A percentile compares a stretch with the other conserved stretches of the same genome.
Conservation (phyloP, 2,888 invertebrate species). For the Agrenia bidenticulata region DNA sequence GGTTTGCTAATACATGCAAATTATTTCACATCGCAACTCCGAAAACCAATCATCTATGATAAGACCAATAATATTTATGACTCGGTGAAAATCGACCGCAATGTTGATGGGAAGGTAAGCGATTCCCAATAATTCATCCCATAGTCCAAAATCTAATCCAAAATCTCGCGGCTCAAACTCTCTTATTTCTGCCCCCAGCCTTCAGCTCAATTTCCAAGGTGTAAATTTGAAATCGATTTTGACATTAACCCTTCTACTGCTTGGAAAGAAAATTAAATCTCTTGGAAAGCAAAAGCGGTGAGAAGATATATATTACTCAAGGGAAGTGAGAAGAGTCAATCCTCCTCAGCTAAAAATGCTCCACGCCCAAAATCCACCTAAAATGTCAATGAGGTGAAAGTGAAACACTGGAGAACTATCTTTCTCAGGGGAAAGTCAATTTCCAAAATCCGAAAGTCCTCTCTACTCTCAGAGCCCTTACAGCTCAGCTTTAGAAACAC, state of each 20-base stretch:
- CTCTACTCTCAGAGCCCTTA: background rate
- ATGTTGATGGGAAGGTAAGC: background rate
- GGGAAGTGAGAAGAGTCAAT: background rate
- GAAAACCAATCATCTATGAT: too few species aligned
- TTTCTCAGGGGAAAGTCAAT: slow-evolving; percentile 17
- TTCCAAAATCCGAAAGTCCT: slow-evolving; percentile 3
- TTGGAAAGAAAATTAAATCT: background rate
- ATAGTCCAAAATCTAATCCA: too few species aligned
- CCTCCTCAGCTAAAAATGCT: background rate
- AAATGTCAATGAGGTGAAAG: slow-evolving; percentile 12
- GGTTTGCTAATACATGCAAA: too few species aligned
- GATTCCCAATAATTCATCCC: background rate
- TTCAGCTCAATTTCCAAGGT: too few species aligned
- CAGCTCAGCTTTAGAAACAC: background rate
- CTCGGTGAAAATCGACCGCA: background rate
- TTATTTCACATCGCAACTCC: too few species aligned
- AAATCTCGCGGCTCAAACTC: too few species aligned
- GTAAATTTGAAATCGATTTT: background rate
- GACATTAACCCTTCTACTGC: background rate
- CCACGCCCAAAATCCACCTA: slow-evolving; percentile 13
- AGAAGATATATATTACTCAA: background rate
- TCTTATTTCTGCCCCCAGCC: too few species aligned
- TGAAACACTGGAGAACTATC: background rate
- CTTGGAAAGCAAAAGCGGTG: background rate
- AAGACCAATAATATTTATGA: too few species aligned